Percentiles rank a stretch among this genome's conserved stretches.
These are phyloP conservation scores for Leucophenga varia DNA, from an alignment of 1,140 invertebrate species.

Conservation along the genomic window DNA sequence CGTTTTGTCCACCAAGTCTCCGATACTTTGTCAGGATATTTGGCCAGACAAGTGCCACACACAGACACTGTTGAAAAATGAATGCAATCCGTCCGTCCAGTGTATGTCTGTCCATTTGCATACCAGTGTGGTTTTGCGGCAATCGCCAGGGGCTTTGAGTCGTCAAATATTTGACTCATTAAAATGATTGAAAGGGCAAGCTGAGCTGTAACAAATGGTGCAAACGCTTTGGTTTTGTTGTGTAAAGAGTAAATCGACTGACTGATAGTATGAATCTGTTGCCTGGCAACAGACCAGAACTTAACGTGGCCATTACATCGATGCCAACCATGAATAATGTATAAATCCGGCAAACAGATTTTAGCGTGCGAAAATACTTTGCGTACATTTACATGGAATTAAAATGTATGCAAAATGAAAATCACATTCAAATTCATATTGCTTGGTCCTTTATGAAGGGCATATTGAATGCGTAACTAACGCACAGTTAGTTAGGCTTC, in stretches of 20 bases:
- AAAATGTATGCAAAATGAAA: conserved; percentile 18
- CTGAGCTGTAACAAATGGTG: too few species aligned
- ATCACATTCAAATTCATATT: too few species aligned
- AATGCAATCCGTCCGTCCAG: conserved; percentile 24
- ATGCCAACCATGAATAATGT: conserved; percentile 33
- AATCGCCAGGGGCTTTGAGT: conserved; percentile 9
- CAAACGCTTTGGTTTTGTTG: too few species aligned
- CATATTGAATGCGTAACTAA: conserved; percentile 34
- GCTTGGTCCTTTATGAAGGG: conserved; percentile 5
- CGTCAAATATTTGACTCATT: conserved; percentile 38
- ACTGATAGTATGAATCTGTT: conserved; percentile 4
- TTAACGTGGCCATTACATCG: conserved; percentile 30
- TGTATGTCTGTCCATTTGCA: background rate
- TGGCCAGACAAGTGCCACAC: conserved; percentile 2
- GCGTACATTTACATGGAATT: conserved; percentile 32
- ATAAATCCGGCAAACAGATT: conserved; percentile 36
- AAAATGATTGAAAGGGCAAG: conserved; percentile 41
- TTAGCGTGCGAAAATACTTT: conserved; percentile 29
- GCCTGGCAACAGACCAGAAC: conserved; percentile 23
- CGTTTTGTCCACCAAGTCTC: too few species aligned
- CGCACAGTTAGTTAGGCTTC: conserved; percentile 16
- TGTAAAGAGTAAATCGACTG: conserved; percentile 12
- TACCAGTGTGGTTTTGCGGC: conserved; percentile 7
- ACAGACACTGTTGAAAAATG: conserved; percentile 22
- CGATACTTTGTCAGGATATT: conserved; percentile 19